Evolutionary conservation across 1,140 invertebrate genomes (phyloP), one percentile per base, ranked within the genome.

Genomic region (Oncopodura yosiiana): DNA sequence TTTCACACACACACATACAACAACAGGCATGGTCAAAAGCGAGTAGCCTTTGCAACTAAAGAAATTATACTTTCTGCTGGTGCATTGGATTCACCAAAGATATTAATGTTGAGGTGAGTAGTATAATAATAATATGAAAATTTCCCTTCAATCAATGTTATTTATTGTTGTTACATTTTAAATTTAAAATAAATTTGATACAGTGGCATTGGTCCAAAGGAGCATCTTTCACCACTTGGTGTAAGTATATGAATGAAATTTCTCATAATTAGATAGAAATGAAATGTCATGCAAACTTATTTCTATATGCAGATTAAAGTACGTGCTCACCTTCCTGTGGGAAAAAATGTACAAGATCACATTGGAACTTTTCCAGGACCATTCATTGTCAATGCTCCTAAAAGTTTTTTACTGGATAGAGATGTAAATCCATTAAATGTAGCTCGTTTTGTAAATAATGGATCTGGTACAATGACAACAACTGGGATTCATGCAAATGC

Each of bases 341-440:
- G 62, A 30, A 46, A 61, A 46, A 64, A 64, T 42, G 43, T 64
- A 1, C 62, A 64, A 43, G 62, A 64, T 45, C 62, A 64, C 50
- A 60, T 63, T 24, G 62, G 62, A n/a, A 64, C 62, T 4, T 64
- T 64, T 43, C 56, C 62, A 4, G 62, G 62, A 11, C 62, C 62
- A 1, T 64, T 64, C 34, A 44, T 64, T 24, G 50, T 64, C 0
- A 49, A 58, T 16, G 24, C 49, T 4, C 53, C 53, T 2, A 58
- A 60, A 42, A 61, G 58, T 2, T 61, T 64, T 34, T 44, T 61
- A 11, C 26, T 54, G 32, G 62, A 64, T 34, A 45, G 62, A 2
- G 62, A 64, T 23, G 50, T 58, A 3, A 29, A 41, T 1, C 34
- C 53, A 21, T 4, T 43, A 3, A 37, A 61, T 24, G 49, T 58